Percentiles rank a stretch among this genome's conserved stretches.
These are phyloP conservation scores for Smittia aterrima DNA, from an alignment of 2,888 invertebrate species.

Conservation along the genomic window DNA sequence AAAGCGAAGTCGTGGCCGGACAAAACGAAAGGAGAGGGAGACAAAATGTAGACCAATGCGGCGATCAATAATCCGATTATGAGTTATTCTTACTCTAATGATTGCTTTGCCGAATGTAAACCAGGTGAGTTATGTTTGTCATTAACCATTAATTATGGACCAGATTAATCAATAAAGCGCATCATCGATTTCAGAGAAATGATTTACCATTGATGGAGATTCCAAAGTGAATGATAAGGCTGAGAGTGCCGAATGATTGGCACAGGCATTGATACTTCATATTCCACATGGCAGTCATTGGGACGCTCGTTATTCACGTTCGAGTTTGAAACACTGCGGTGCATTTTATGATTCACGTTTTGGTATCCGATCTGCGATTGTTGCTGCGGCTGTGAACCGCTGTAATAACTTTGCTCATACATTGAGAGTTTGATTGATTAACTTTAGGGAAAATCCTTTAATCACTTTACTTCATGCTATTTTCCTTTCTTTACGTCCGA, in stretches of 20 bases:
- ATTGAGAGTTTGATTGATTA: not conserved
- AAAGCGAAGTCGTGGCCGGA: not conserved
- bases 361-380: constrained; percentile 40
- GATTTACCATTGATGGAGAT: constrained; percentile 54
- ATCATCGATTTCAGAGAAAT: not conserved
- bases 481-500: not conserved
- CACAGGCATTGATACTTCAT: constrained; percentile 53
- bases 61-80: constrained; percentile 18
- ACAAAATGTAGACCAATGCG: constrained; percentile 10
- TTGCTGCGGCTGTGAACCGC: constrained; percentile 40
- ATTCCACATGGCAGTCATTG: constrained; percentile 51
- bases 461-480: not conserved
- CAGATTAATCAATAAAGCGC: not conserved
- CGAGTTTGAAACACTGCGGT: constrained; percentile 50
- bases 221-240: constrained; percentile 54
- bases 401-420: constrained; percentile 34
- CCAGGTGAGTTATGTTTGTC: not conserved
- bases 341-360: constrained; percentile 30
- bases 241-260: constrained; percentile 52
- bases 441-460: constrained; percentile 10
- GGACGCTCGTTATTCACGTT: constrained; percentile 44
- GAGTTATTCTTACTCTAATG: not conserved
- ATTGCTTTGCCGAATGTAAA: constrained; percentile 13
- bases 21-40: not conserved
- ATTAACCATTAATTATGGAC: not conserved